Evolutionary conservation across 2,113 vertebrate genomes (phyloP).

Genomic region (Romanogobio albipinnatus): DNA sequence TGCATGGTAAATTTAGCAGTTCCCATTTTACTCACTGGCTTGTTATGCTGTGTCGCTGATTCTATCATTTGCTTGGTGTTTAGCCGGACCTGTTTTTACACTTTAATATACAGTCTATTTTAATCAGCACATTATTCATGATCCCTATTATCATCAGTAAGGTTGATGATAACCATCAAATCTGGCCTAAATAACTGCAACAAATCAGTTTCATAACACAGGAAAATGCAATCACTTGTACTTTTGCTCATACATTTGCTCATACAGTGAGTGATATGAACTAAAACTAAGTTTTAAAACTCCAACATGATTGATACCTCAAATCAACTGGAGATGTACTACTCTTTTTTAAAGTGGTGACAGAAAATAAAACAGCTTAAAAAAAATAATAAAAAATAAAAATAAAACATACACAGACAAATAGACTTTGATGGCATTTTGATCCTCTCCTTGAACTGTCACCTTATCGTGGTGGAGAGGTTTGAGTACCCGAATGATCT

Average conservation of each 20-base stretch:
- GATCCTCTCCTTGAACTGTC: too few species aligned
- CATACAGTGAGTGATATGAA: background rate
- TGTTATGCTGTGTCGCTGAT: slow-evolving; percentile 58
- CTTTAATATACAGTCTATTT: slow-evolving; percentile 3
- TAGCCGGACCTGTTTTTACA: slow-evolving; percentile 36
- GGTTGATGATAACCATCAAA: slow-evolving; percentile 3
- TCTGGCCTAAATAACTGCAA: background rate
- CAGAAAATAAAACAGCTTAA: too few species aligned
- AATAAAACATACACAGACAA: too few species aligned
- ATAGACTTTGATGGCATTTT: too few species aligned
- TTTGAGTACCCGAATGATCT: too few species aligned
- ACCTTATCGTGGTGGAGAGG: too few species aligned
- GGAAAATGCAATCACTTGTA: background rate
- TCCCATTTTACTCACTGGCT: slow-evolving; percentile 58
- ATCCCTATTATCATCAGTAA: background rate
- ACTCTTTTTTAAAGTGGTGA: too few species aligned
- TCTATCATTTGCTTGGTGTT: slow-evolving; percentile 35
- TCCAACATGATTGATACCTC: background rate
- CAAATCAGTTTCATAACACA: too few species aligned
- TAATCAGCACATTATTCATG: background rate
- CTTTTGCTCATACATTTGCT: background rate
- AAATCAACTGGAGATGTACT: too few species aligned
- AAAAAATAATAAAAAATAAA: too few species aligned
- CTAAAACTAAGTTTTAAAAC: background rate
- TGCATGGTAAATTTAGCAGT: slow-evolving; percentile 70